Base-by-base conservation (phyloP, 2,797 vertebrate species). In the Anniella stebbinsi region DNA sequence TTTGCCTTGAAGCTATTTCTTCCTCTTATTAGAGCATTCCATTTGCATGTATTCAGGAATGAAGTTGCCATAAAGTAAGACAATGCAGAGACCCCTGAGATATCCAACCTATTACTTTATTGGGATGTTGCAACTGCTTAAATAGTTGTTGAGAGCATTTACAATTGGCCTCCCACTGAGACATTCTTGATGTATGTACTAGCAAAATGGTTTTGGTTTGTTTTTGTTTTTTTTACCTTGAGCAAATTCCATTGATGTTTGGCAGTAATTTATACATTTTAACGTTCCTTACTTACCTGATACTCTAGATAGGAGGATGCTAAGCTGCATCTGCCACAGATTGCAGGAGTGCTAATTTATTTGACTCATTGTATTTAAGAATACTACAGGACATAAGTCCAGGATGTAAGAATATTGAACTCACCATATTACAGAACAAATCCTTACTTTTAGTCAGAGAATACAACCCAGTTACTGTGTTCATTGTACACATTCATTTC, bases 401-500 rank as follows among this genome's bases (percentile, higher is more conserved):
- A 2, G 48, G 86, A 2, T 82, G 28, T 75, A 63, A 90, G 70
- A 89, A 80, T 51, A 86, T 9, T 92, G 83, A 89, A 93, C 91
- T 88, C n/a, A 84, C n/a, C 15, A 63, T 54, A 93, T 69, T 80
- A 13, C 63, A 25, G 87, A 18, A 91, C 89, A 75, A 92, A 1
- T 2, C 54, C 54, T 94, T 89, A 45, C 28, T 88, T 92, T 87
- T 41, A 90, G 54, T 84, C 81, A 85, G 81, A 91, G 93, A 94
- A 91, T 41, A 95, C 92, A 94, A 93, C 87, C 93, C 82, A 67
- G 0, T 0, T 12, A 36, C 93, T 95, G 89, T 94, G 80, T 87
- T 92, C 72, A 80, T 90, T 90, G 86, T 87, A 84, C 51, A 54
- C 90, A 95, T 95, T 93, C 93, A 91, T 94, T 94, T 54, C 93